These are phyloP conservation scores for Terebella lapidaria DNA, from an alignment of 2,888 invertebrate species.

Conservation along the genomic window DNA sequence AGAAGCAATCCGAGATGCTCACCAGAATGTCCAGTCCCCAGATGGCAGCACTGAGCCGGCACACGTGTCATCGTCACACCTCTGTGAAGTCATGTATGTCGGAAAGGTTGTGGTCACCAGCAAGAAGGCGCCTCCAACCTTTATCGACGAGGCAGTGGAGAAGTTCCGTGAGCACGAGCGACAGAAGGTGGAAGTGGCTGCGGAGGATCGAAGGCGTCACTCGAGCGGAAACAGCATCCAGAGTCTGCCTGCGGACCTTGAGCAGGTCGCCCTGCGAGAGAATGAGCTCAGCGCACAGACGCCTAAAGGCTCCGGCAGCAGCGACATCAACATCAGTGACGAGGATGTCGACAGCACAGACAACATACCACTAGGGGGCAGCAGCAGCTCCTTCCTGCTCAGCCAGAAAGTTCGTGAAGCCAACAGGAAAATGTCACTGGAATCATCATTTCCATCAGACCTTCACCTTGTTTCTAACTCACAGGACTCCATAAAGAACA, in stretches of 20 bases:
- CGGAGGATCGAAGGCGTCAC: slow-evolving; percentile 4
- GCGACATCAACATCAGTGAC: background rate
- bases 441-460: background rate
- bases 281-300: slow-evolving; percentile 38
- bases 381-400: background rate
- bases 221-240: slow-evolving; percentile 43
- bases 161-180: slow-evolving; percentile 77
- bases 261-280: slow-evolving; percentile 36
- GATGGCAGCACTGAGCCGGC: background rate
- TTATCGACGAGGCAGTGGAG: slow-evolving; percentile 84
- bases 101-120: slow-evolving; percentile 85
- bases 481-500: background rate
- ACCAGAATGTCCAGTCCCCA: background rate
- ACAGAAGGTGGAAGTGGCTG: slow-evolving; percentile 52
- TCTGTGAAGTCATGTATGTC: slow-evolving; percentile 74
- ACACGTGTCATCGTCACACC: slow-evolving; percentile 12
- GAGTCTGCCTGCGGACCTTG: slow-evolving; percentile 44
- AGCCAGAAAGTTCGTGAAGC: background rate
- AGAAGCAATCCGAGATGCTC: background rate
- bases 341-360: background rate
- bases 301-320: background rate
- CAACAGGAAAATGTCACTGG: background rate
- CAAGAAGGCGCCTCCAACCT: slow-evolving; percentile 77
- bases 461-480: too few species aligned
- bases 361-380: slow-evolving; percentile 2